A percentile compares a stretch with the other conserved stretches of the same genome.
Conservation (phyloP, 64 coral and sea anemone species). For the Platygyra sinensis region DNA sequence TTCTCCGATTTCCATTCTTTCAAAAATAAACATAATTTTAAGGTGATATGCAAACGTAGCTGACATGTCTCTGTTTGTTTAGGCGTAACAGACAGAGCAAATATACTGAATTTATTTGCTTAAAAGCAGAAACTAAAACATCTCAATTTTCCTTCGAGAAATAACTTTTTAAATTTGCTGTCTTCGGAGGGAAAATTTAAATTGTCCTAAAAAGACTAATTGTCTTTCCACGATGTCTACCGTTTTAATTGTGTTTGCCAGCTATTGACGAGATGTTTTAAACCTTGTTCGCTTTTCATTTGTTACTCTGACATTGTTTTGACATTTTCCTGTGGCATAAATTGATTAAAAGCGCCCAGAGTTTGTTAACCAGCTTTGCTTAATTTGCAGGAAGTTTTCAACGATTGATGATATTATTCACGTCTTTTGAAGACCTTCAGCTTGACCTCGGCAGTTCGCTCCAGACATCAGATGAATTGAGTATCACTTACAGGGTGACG, state of each 20-base stretch:
- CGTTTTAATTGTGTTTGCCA: not conserved
- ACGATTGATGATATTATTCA: not conserved
- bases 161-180: not conserved
- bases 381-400: not conserved
- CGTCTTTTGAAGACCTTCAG: no score
- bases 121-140: not conserved
- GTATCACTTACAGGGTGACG: not conserved
- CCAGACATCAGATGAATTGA: not conserved
- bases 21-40: not conserved
- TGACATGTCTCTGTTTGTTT: not conserved
- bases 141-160: not conserved
- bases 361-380: not conserved
- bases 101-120: not conserved
- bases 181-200: not conserved
- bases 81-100: not conserved
- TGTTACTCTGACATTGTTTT: not conserved
- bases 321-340: not conserved
- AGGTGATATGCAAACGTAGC: not conserved
- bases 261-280: not conserved
- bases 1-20: not conserved
- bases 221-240: not conserved
- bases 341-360: not conserved
- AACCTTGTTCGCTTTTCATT: not conserved
- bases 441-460: not conserved
- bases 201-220: not conserved